Evolutionary conservation across 1,140 invertebrate species (phyloP).

Genomic region (Drosophila guanche): DNA sequence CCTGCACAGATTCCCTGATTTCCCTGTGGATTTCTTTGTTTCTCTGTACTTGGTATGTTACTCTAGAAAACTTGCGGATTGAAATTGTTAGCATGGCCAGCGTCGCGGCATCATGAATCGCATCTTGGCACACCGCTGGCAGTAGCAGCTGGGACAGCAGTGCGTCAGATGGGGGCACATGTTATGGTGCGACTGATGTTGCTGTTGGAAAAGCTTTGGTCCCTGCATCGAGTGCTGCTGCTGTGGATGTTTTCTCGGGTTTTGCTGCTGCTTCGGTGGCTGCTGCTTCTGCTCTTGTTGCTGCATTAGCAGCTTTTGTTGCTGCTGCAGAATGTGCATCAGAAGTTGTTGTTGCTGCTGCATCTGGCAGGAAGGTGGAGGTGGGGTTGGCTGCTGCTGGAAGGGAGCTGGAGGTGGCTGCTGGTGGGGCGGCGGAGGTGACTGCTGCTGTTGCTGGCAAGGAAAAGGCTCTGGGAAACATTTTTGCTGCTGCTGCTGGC

Average conservation of each 20-base stretch:
- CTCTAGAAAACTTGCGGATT: constrained; percentile 18
- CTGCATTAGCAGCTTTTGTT: background rate
- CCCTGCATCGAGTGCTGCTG: background rate
- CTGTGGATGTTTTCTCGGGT: background rate
- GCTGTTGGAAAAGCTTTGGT: background rate
- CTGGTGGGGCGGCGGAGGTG: background rate
- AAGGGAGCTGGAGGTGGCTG: background rate
- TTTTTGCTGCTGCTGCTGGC: constrained; percentile 3
- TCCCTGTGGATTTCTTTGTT: background rate
- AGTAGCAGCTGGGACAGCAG: constrained; percentile 32
- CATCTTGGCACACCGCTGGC: constrained; percentile 60
- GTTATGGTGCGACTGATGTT: constrained; percentile 13
- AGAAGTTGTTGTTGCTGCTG: constrained; percentile 1
- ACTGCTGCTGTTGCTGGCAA: background rate
- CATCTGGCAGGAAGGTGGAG: background rate
- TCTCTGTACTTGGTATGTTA: constrained; percentile 43
- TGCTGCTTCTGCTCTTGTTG: constrained; percentile 14
- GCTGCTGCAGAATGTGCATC: constrained; percentile 8
- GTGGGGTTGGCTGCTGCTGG: background rate
- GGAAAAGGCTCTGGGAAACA: background rate
- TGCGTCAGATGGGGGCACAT: constrained; percentile 15
- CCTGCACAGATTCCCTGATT: constrained; percentile 12
- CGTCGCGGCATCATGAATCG: constrained; percentile 64
- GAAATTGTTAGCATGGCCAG: constrained; percentile 29
- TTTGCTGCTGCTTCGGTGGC: background rate